phyloP scores from a whole-genome alignment of 2,797 vertebrate genomes.

The Pangasius krempfi region DNA sequence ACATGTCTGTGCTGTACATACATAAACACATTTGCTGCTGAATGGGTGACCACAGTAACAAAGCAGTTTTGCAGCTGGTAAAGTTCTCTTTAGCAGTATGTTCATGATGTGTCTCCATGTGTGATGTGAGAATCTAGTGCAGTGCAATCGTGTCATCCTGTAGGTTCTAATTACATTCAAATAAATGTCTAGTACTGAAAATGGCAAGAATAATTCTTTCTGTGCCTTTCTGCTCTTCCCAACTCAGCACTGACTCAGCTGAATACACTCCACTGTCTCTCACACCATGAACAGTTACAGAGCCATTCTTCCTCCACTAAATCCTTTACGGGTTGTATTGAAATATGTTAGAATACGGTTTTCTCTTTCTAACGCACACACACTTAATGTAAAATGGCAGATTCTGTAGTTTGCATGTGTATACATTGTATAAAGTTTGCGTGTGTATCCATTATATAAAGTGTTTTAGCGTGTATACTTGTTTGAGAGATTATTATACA shows the following conservation, averaged over 20 bases:
- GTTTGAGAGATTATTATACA: background rate
- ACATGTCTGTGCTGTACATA: conserved; percentile 8
- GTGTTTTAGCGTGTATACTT: background rate
- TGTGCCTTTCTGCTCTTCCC: background rate
- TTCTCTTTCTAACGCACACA: background rate
- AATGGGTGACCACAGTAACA: conserved; percentile 52
- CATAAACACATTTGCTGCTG: conserved; percentile 37
- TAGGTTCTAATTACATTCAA: conserved; percentile 51
- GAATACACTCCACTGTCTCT: background rate
- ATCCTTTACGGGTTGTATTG: background rate
- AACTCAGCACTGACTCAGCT: background rate
- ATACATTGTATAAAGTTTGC: background rate
- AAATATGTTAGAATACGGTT: background rate
- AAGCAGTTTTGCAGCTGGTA: conserved; percentile 55
- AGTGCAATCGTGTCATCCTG: conserved; percentile 50
- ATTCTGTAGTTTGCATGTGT: background rate
- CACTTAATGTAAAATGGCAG: background rate
- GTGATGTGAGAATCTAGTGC: conserved; percentile 53
- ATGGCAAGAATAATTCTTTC: background rate
- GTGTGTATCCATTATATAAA: background rate
- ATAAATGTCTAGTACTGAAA: background rate
- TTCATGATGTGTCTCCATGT: conserved; percentile 40
- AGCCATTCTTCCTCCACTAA: no score
- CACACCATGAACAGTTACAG: background rate
- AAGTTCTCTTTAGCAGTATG: conserved; percentile 35